Percentiles rank a stretch among this genome's conserved stretches.
Conservation (phyloP, 2,888 invertebrate genomes). For the Mesoligia furuncula region DNA sequence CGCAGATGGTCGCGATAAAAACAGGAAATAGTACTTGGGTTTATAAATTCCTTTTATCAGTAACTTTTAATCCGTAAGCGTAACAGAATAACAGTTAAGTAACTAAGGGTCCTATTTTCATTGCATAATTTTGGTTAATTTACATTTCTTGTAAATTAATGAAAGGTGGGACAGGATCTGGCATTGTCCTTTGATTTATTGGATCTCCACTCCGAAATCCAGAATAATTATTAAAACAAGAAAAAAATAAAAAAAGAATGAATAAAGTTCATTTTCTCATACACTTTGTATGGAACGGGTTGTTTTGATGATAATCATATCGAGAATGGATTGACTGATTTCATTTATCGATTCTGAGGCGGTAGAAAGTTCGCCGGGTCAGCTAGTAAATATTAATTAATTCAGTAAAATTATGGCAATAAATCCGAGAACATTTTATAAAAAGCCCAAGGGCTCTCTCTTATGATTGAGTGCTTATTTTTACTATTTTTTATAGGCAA, state of each 20-base stretch:
- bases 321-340: neutral
- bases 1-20: no score
- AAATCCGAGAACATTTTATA: neutral
- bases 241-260: neutral
- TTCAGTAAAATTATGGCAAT: neutral
- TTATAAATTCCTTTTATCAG: no score
- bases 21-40: no score
- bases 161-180: no score
- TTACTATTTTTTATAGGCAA: slow-evolving; percentile 14
- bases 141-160: no score
- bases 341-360: neutral
- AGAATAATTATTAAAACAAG: neutral
- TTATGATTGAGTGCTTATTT: slow-evolving; percentile 5
- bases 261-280: neutral
- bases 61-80: no score
- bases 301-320: neutral
- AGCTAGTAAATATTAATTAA: neutral
- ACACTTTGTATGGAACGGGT: neutral
- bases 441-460: neutral
- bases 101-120: no score
- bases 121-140: no score
- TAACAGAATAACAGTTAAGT: no score
- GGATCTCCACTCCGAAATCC: neutral
- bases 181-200: neutral
- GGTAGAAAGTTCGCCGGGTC: neutral